Base-by-base conservation (phyloP, 2,888 invertebrate genomes). In the Acheta domesticus region DNA sequence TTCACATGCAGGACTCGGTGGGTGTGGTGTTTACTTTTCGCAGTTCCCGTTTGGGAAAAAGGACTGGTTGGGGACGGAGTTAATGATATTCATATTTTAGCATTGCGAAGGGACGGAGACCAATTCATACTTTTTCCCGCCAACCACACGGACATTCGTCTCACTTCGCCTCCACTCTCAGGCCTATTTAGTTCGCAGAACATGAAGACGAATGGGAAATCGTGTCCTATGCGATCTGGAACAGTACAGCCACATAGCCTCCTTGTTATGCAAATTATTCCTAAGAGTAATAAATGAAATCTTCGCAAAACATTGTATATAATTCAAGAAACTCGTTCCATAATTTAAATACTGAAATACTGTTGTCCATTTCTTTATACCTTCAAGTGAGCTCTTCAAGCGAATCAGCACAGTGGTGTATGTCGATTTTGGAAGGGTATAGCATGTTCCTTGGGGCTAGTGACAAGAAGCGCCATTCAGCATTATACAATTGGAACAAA, bases 81-180 rank as follows among this genome's bases (percentile, higher is more conserved):
- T 62, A 62, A 62, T 62, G 62, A 62, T 62, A n/a, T n/a, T 62
- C 62, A 62, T n/a, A 62, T 19, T 62, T 62, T 62, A 62, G n/a
- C 62, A 62, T 62, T n/a, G n/a, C 14, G 62, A 14, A 62, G 62
- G n/a, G 62, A 62, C 62, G n/a, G n/a, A 62, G n/a, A 62, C 12
- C 62, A 62, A 62, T 19, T 62, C 62, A 16, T 62, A 14, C n/a
- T 62, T 62, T 62, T 62, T n/a, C 16, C 14, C 62, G 16, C 62
- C 14, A 4, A 62, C 2, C 14, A 12, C 11, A 16, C 36, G 36
- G 36, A n/a, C 36, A 8, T 62, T 19, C n/a, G 62, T 62, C 62
- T 62, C 62, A 1, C 62, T 62, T 12, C 16, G n/a, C 3, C 62
- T 8, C 62, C 62, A 12, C 62, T 62, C n/a, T 19, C 16, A 14